Conservation (phyloP, 2,113 vertebrate genomes). For the Gallinago undulata region DNA sequence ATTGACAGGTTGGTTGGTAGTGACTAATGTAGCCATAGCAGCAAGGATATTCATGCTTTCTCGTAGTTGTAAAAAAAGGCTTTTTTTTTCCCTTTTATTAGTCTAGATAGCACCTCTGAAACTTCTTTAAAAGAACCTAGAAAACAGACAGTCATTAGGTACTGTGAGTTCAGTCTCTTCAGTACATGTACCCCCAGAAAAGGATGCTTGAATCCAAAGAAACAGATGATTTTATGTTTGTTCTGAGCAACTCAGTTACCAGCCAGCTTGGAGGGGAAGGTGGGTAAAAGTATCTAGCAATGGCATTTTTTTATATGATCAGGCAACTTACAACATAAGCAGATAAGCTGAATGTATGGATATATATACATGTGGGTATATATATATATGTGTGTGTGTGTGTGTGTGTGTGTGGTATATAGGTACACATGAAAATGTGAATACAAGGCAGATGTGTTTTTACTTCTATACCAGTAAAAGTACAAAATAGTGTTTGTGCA, state of each 20-base stretch:
- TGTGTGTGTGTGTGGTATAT: no score
- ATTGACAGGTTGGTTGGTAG: background rate
- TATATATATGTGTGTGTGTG: no score
- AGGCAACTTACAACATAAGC: background rate
- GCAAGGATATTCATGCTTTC: background rate
- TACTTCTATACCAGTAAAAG: background rate
- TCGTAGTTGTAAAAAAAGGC: background rate
- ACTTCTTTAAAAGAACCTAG: background rate
- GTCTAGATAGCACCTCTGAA: background rate
- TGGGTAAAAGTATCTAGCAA: background rate
- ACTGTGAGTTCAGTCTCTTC: background rate
- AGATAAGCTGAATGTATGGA: background rate
- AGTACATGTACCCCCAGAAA: background rate
- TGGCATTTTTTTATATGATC: background rate
- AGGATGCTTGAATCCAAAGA: background rate
- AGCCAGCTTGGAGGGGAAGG: background rate
- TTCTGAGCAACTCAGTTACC: background rate
- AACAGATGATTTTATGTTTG: background rate
- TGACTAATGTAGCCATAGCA: background rate
- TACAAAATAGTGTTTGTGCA: background rate
- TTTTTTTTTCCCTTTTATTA: background rate
- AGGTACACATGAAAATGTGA: background rate
- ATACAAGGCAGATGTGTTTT: background rate
- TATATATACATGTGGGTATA: background rate
- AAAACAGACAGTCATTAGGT: background rate